Evolutionary conservation across 2,888 invertebrate species (phyloP).

Genomic region (Luperina testacea): DNA sequence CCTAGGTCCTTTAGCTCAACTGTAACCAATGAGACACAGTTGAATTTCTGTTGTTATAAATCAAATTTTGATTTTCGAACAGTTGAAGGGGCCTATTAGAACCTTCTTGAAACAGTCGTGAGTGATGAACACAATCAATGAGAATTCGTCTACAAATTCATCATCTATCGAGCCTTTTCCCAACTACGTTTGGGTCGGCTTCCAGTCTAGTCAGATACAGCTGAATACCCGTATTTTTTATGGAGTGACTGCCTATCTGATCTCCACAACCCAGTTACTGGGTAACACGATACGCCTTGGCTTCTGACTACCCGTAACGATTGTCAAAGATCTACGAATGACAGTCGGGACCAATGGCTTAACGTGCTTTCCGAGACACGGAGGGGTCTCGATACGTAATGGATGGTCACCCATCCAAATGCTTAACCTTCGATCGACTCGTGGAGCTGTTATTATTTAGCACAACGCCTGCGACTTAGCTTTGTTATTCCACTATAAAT

Average conservation of each 20-base stretch:
- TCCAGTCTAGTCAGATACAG: not conserved
- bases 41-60: no score
- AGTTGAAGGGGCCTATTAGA: not conserved
- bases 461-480: slow-evolving; percentile 11
- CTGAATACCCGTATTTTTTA: not conserved
- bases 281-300: not conserved
- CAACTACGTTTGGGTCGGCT: not conserved
- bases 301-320: not conserved
- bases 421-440: not conserved
- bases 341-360: not conserved
- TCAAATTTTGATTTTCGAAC: no score
- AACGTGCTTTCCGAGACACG: no score
- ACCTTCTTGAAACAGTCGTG: not conserved
- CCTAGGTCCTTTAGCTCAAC: no score
- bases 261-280: not conserved
- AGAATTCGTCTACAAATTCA: not conserved
- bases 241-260: not conserved
- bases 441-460: not conserved
- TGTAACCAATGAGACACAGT: no score
- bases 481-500: slow-evolving; percentile 29
- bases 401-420: not conserved
- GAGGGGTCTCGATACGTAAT: no score
- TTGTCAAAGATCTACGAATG: not conserved
- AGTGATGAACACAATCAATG: not conserved
- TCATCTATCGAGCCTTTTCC: not conserved